phyloP scores from a whole-genome alignment of 2,888 invertebrate genomes.

The Helicoverpa assulta region DNA sequence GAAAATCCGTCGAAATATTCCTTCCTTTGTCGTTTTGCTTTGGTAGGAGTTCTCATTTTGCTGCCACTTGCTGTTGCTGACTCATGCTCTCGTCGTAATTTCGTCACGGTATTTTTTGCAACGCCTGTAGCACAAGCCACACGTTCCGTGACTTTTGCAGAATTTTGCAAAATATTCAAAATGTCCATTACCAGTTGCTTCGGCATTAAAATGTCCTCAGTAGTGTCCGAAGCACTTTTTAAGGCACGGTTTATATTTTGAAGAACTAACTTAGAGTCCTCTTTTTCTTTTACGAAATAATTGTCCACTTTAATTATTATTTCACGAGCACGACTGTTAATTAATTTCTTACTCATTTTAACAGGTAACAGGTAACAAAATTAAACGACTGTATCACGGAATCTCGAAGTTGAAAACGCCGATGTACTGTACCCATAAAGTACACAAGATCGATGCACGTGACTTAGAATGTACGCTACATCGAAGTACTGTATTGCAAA shows the following conservation, averaged over 20 bases:
- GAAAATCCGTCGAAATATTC: slow-evolving; percentile 49
- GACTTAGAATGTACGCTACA: too few relatives aligned
- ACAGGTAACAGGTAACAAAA: slow-evolving; percentile 10
- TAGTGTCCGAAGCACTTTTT: slow-evolving; percentile 40
- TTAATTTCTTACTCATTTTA: neutral
- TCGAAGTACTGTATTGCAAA: too few relatives aligned
- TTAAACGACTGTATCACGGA: too few relatives aligned
- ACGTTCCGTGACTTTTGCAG: slow-evolving; percentile 46
- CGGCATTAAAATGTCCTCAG: slow-evolving; percentile 31
- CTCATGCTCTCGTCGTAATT: slow-evolving; percentile 47
- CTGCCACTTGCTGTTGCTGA: slow-evolving; percentile 42
- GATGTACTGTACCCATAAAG: too few relatives aligned
- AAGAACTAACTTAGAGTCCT: slow-evolving; percentile 30
- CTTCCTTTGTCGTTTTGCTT: slow-evolving; percentile 44
- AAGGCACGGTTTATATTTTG: slow-evolving; percentile 45
- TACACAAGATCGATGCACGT: too few relatives aligned
- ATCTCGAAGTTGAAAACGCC: too few relatives aligned
- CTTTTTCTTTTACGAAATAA: too few relatives aligned
- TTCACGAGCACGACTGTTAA: too few relatives aligned
- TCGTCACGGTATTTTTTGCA: slow-evolving; percentile 53
- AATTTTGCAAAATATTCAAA: slow-evolving; percentile 46
- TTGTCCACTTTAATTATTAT: too few relatives aligned
- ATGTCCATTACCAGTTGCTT: slow-evolving; percentile 44
- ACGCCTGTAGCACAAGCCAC: slow-evolving; percentile 45
- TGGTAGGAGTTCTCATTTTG: slow-evolving; percentile 55